Evolutionary conservation across 2,797 vertebrate genomes (phyloP), one percentile per base, ranked within the genome.

Genomic region (Tapirus indicus): DNA sequence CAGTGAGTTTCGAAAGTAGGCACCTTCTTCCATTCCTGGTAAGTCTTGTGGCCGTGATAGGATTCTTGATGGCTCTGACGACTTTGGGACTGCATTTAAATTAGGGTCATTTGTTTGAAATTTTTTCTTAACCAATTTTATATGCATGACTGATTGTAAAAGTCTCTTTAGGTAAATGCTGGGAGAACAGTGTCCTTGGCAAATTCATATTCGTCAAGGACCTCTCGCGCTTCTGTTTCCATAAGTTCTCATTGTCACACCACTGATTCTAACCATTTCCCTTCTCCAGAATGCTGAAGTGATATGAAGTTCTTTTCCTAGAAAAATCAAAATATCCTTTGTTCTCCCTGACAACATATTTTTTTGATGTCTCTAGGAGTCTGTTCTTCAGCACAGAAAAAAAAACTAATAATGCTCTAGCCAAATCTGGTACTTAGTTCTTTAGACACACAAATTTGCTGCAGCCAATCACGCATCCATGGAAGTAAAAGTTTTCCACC

Each of bases 391-490:
- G 27, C 86, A 23, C 14, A 80, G 38, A 49, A 77, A 74, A 78
- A 54, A 60, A 41, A 47, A n/a, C n/a, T 38, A 74, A 68, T 49
- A 41, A 88, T 44, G 9, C 6, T 25, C 38, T 92, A 44, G 38
- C 35, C 84, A 96, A 62, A 93, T 85, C 25, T 77, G 49, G 23
- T 60, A 20, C 41, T 96, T 94, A 56, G 25, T 54, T 84, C 85
- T 69, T 71, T 27, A 94, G 78, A 89, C 44, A 35, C 12, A 80
- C 8, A 38, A 60, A 75, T 79, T 72, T 64, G 52, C 64, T 38
- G 32, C 49, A 80, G 32, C 25, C 80, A 41, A 18, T 47, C 92
- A 89, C 11, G 10, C 20, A 62, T 49, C 62, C 32, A 16, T 11
- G 75, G 56, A 89, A 86, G 44, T 77, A 90, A n/a, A 80, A 69